Percentiles rank a stretch among this genome's conserved stretches.
These are phyloP conservation scores for Antitype chi DNA, from an alignment of 2,888 invertebrate genomes.

Conservation along the genomic window DNA sequence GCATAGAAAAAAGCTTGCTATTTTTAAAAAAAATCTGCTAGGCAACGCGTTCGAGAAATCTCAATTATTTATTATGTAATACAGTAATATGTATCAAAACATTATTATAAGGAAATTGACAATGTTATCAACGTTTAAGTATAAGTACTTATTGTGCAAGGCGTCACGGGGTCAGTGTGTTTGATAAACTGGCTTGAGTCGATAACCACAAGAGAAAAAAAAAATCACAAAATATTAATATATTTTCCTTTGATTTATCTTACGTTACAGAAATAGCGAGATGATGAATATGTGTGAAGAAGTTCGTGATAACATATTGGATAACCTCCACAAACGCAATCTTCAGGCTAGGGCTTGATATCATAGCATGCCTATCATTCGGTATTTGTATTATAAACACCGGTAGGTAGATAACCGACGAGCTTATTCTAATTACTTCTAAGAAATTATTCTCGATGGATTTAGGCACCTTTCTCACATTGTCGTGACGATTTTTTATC, in stretches of 20 bases:
- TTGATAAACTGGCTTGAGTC: constrained; percentile 78
- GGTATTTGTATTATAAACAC: constrained; percentile 33
- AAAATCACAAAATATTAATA: constrained; percentile 77
- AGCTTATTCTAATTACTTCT: constrained; percentile 29
- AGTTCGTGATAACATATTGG: constrained; percentile 67
- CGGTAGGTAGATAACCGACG: constrained; percentile 23
- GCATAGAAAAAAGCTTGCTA: rapidly evolving
- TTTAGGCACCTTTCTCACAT: neutral
- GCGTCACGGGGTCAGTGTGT: constrained; percentile 78
- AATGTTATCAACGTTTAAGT: constrained; percentile 77
- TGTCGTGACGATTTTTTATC: neutral
- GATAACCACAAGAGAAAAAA: constrained; percentile 79
- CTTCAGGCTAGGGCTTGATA: constrained; percentile 33
- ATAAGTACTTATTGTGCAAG: constrained; percentile 80
- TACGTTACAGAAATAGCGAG: constrained; percentile 72
- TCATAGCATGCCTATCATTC: constrained; percentile 39
- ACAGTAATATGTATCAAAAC: constrained; percentile 37
- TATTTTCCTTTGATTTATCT: constrained; percentile 79
- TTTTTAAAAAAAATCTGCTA: neutral
- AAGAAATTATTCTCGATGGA: constrained; percentile 5
- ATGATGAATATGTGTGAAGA: constrained; percentile 55
- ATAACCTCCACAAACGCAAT: constrained; percentile 68
- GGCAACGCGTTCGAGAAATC: constrained; percentile 18
- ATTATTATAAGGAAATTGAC: constrained; percentile 77
- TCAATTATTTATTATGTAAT: constrained; percentile 26